Base-by-base conservation (phyloP, 2,113 vertebrate species). In the Gymnobelideus leadbeateri region DNA sequence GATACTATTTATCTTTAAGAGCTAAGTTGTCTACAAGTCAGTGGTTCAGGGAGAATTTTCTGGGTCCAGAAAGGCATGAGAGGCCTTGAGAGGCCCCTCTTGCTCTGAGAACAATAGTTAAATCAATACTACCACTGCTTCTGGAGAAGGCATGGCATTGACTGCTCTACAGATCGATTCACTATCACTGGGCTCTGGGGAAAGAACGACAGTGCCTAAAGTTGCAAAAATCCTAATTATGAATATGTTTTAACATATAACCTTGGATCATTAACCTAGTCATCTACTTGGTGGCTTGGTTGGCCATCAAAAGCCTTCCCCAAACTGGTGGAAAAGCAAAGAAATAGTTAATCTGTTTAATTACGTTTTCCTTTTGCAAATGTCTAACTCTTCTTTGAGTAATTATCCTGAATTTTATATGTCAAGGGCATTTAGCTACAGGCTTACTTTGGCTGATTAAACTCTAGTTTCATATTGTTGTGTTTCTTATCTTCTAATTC, bases 311-410 rank as follows among this genome's bases (percentile, higher is more conserved):
- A 84, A 84, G n/a, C 6, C 68, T 43, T 84, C 19, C n/a, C 19
- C 2, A 43, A 43, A 84, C 57, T 43, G 21, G 51, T 37, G 8
- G 47, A 47, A 46, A 31, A 93, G 94, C 55, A 57, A 61, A 90
- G 92, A 94, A 49, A 31, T 89, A n/a, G 14, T 43, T 95, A 95
- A 25, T 91, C 19, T 91, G 94, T 91, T 94, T 31, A 91, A 84
- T 92, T 51, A 51, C 25, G 51, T 49, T 91, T 95, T 89, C 94
- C 37, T 94, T 92, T 95, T 94, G 46, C 92, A 92, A 55, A 46
- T 51, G 1, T 19, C 50, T 25, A 89, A 57, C 55, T 57, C 93
- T 68, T 93, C 90, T 96, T 95, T 84, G 89, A 43, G n/a, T 84
- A 84, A 84, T 84, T 84, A 92, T 94, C 28, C 46, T 57, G 51